Percentiles rank a stretch among this genome's conserved stretches.
Evolutionary conservation across 2,888 invertebrate genomes (phyloP).

Genomic region (Tridacna crocea): DNA sequence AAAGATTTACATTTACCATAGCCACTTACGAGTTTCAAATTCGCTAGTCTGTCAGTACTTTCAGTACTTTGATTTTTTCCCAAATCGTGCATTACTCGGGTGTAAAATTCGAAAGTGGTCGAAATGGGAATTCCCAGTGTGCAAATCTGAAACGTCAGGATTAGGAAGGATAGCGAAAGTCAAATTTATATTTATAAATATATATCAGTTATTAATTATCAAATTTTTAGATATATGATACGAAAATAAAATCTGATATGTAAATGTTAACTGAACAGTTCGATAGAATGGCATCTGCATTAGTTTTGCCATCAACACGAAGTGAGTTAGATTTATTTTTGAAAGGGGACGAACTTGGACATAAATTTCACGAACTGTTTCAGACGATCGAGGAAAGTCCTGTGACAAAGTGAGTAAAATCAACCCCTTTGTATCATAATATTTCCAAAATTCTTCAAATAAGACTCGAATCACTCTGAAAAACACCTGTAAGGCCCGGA

Average conservation of each 20-base stretch:
- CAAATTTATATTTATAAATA: not conserved
- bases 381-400: slow-evolving; percentile 65
- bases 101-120: no score
- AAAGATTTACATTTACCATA: no score
- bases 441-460: not conserved
- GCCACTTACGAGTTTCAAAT: no score
- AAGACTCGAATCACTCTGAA: not conserved
- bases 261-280: not conserved
- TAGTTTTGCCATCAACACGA: slow-evolving; percentile 71
- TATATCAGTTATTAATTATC: not conserved
- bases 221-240: not conserved
- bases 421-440: not conserved
- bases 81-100: no score
- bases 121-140: slow-evolving; percentile 49
- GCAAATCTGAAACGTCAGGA: slow-evolving; percentile 58
- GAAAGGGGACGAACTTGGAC: slow-evolving; percentile 71
- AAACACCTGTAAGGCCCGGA: no score
- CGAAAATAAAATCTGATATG: not conserved
- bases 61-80: no score
- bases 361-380: slow-evolving; percentile 77
- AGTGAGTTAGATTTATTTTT: slow-evolving; percentile 74
- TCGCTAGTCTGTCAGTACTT: no score
- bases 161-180: slow-evolving; percentile 30
- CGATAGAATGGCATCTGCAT: slow-evolving; percentile 65
- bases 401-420: slow-evolving; percentile 55